Conservation (phyloP, 2,888 invertebrate genomes). For the Meiosimyza decipiens region DNA sequence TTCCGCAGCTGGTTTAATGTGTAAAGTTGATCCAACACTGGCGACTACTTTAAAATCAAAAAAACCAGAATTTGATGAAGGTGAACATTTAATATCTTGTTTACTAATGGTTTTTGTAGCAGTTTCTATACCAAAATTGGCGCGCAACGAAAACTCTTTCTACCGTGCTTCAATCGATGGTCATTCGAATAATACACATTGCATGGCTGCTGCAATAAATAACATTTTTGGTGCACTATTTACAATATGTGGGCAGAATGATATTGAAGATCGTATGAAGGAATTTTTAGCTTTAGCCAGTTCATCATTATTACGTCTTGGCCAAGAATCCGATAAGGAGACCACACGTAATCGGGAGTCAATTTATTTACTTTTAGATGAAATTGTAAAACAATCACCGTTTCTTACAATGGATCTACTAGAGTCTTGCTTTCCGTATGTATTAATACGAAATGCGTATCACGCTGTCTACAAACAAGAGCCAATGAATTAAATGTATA, state of each 20-base stretch:
- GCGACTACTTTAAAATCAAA: constrained; percentile 90
- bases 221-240: constrained; percentile 97
- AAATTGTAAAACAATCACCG: constrained; percentile 98
- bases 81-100: constrained; percentile 93
- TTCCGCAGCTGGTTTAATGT: constrained; percentile 92
- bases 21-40: constrained; percentile 95
- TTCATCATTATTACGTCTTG: constrained; percentile 91
- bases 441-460: constrained; percentile 96
- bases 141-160: constrained; percentile 89
- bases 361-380: constrained; percentile 94
- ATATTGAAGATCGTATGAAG: constrained; percentile 97
- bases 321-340: constrained; percentile 96
- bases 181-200: constrained; percentile 99
- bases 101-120: constrained; percentile 98
- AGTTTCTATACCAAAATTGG: constrained; percentile 94
- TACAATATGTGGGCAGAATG: constrained; percentile 94
- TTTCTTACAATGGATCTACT: constrained; percentile 98
- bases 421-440: constrained; percentile 99
- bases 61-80: constrained; percentile 87
- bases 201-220: constrained; percentile 96
- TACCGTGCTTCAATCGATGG: constrained; percentile 89
- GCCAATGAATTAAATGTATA: constrained; percentile 66
- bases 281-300: constrained; percentile 94
- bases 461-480: constrained; percentile 95
- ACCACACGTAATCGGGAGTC: constrained; percentile 94